These are phyloP conservation scores for Aphelenchoides avenae DNA, from an alignment of 1,140 invertebrate genomes.

Conservation along the genomic window DNA sequence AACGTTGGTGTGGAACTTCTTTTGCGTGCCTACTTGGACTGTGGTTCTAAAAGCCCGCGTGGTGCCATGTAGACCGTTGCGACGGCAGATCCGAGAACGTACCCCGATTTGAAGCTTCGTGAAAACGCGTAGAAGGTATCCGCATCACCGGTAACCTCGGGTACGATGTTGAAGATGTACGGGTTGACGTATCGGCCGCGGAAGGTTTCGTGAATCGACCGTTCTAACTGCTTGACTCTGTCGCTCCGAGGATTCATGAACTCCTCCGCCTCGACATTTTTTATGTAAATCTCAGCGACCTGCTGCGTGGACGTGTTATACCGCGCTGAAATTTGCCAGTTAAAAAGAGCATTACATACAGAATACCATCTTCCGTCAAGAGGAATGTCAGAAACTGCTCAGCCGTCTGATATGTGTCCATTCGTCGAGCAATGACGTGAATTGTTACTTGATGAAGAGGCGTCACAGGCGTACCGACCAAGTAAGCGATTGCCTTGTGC, in stretches of 20 bases:
- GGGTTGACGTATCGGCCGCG: conserved; percentile 51
- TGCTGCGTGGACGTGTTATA: conserved; percentile 48
- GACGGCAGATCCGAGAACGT: neutral
- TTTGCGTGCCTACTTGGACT: conserved; percentile 52
- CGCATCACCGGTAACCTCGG: conserved; percentile 5
- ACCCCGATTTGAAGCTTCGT: conserved; percentile 17
- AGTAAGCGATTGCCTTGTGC: conserved; percentile 49
- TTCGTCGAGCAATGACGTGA: conserved; percentile 49
- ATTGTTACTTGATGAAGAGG: conserved; percentile 43
- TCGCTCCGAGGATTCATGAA: no score
- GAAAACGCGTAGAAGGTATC: conserved; percentile 4
- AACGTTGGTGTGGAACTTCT: conserved; percentile 52
- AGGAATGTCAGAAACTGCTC: conserved; percentile 47
- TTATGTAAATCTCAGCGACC: conserved; percentile 45
- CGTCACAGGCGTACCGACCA: conserved; percentile 50
- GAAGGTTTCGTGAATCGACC: conserved; percentile 49
- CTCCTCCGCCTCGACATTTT: conserved; percentile 53
- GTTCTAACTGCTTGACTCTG: conserved; percentile 41
- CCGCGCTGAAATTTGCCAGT: conserved; percentile 31
- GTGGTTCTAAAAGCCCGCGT: conserved; percentile 31
- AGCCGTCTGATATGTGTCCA: conserved; percentile 48
- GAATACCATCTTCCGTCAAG: conserved; percentile 48
- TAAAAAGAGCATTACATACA: neutral
- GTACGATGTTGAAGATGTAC: conserved; percentile 50
- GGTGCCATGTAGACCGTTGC: neutral